Conservation (phyloP, 2,888 invertebrate species). For the Rhynchonema sp. region DNA sequence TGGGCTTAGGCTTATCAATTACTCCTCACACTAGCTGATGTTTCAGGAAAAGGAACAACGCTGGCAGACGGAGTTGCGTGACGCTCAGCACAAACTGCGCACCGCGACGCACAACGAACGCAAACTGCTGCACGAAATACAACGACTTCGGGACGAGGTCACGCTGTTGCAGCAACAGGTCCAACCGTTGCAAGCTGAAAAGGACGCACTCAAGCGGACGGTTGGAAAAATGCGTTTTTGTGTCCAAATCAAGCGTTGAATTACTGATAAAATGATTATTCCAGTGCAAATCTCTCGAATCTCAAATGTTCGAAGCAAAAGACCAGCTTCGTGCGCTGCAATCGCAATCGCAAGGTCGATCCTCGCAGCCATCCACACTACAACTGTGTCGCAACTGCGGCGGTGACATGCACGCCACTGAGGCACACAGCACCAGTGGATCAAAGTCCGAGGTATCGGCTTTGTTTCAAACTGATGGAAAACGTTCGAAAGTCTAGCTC, state of each 20-base stretch:
- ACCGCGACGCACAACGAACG: slow-evolving; percentile 2
- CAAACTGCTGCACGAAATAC: slow-evolving; percentile 1
- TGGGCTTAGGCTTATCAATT: too few species aligned
- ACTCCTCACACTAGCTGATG: too few species aligned
- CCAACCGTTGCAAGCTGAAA: slow-evolving; percentile 1
- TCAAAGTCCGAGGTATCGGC: not conserved
- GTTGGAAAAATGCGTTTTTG: too few species aligned
- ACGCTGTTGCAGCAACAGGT: not conserved
- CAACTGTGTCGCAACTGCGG: not conserved
- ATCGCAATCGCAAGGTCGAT: too few species aligned
- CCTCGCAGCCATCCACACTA: too few species aligned
- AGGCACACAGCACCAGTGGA: not conserved
- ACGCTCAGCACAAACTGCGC: slow-evolving; percentile 1
- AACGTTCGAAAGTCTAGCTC: too few species aligned
- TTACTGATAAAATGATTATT: too few species aligned
- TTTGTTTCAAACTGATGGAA: too few species aligned
- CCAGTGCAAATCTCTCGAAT: slow-evolving; percentile 4
- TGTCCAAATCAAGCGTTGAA: too few species aligned
- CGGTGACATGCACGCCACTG: not conserved
- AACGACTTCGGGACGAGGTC: slow-evolving; percentile 3
- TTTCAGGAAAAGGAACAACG: slow-evolving; percentile 8
- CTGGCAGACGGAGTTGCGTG: slow-evolving; percentile 4
- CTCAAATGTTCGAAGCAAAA: slow-evolving; percentile 1
- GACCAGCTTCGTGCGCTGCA: not conserved
- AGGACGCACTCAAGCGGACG: slow-evolving; percentile 4